phyloP scores from a whole-genome alignment of 92 coral and sea anemone genomes.

The Anthopleura xanthogrammica region DNA sequence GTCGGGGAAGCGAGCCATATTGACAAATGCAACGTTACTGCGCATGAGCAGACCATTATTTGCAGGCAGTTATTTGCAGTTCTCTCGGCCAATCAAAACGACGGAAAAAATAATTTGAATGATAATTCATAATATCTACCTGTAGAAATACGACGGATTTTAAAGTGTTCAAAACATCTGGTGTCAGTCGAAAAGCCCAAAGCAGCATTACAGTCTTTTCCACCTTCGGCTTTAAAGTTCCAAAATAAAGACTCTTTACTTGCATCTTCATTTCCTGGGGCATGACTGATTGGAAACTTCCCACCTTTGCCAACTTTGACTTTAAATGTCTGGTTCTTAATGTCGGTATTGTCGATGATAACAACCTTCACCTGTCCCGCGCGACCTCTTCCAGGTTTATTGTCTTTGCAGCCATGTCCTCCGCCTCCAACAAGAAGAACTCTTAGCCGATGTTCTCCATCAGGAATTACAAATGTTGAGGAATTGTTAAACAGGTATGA shows the following conservation, averaged over 20 bases:
- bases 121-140: conserved; percentile 5
- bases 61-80: no score
- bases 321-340: conserved; percentile 11
- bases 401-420: conserved; percentile 45
- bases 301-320: conserved; percentile 56
- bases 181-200: neutral
- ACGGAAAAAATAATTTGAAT: no score
- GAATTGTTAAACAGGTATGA: neutral
- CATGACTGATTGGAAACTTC: conserved; percentile 20
- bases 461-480: conserved; percentile 21
- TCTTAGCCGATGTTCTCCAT: conserved; percentile 36
- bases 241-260: neutral
- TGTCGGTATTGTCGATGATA: neutral
- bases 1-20: no score
- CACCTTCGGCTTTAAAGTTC: neutral
- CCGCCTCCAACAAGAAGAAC: conserved; percentile 54
- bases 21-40: no score
- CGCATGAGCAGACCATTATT: no score
- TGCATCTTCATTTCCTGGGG: neutral
- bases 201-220: neutral
- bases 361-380: neutral
- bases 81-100: no score
- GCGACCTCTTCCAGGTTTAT: neutral
- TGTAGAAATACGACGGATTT: neutral
- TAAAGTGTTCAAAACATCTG: conserved; percentile 22